Evolutionary conservation across 2,113 vertebrate species (phyloP).

Genomic region (Ivindomyrus marchei): DNA sequence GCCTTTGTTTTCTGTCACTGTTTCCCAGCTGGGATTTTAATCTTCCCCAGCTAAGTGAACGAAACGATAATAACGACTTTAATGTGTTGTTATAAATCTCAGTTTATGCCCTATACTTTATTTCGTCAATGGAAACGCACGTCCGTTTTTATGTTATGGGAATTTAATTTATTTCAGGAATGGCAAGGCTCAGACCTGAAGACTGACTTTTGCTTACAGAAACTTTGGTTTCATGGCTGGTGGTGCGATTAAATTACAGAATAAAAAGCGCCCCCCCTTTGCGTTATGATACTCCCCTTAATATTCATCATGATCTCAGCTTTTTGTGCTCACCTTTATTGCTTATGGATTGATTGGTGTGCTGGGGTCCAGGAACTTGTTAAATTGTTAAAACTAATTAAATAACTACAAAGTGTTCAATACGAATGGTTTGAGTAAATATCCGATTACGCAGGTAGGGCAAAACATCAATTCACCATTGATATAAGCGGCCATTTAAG

Average conservation of each 20-base stretch:
- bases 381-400: neutral
- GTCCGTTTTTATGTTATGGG: neutral
- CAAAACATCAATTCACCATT: neutral
- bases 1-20: neutral
- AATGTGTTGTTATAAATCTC: slow-evolving; percentile 9
- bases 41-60: neutral
- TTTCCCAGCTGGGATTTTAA: neutral
- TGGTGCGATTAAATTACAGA: neutral
- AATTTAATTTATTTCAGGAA: neutral
- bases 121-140: neutral
- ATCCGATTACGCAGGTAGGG: neutral
- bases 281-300: neutral
- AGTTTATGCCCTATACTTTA: neutral
- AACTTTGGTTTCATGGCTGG: neutral
- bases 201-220: neutral
- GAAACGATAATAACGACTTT: neutral
- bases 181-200: neutral
- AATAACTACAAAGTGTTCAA: neutral
- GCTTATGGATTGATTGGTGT: neutral
- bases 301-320: neutral
- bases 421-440: neutral
- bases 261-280: neutral
- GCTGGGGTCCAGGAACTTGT: neutral
- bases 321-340: neutral
- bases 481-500: neutral